These are phyloP conservation scores for Galagoides demidoff DNA, from an alignment of 2,797 vertebrate species.

Conservation along the genomic window DNA sequence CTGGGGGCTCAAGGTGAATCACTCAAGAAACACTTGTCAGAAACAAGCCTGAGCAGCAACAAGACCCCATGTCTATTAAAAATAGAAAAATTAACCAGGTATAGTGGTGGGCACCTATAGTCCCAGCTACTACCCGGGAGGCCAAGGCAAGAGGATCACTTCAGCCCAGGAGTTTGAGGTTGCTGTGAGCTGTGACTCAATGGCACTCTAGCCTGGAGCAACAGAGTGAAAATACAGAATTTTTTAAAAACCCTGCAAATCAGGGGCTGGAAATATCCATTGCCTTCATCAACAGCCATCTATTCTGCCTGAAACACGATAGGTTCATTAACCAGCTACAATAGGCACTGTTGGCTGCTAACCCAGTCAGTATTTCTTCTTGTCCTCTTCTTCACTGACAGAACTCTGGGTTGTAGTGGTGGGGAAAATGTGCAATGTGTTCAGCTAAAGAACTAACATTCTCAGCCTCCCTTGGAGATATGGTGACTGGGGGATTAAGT, in stretches of 20 bases:
- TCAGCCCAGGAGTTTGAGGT: no score
- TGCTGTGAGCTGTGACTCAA: no score
- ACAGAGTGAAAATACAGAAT: no score
- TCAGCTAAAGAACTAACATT: slow-evolving; percentile 32
- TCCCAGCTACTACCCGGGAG: no score
- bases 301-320: background rate
- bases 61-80: no score
- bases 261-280: background rate
- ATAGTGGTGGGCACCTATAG: no score
- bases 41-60: no score
- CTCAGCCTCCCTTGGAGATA: background rate
- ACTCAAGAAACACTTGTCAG: background rate
- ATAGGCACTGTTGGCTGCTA: background rate
- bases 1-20: background rate
- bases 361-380: background rate
- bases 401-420: background rate
- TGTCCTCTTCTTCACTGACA: background rate
- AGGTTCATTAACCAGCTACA: background rate
- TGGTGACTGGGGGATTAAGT: background rate
- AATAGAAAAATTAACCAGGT: no score
- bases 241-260: background rate
- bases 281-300: background rate
- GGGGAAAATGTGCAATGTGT: background rate
- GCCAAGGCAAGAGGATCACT: no score
- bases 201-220: no score